Evolutionary conservation across 2,888 invertebrate species (phyloP), one percentile per base, ranked within the genome.

Genomic region (Yponomeuta evonymella): DNA sequence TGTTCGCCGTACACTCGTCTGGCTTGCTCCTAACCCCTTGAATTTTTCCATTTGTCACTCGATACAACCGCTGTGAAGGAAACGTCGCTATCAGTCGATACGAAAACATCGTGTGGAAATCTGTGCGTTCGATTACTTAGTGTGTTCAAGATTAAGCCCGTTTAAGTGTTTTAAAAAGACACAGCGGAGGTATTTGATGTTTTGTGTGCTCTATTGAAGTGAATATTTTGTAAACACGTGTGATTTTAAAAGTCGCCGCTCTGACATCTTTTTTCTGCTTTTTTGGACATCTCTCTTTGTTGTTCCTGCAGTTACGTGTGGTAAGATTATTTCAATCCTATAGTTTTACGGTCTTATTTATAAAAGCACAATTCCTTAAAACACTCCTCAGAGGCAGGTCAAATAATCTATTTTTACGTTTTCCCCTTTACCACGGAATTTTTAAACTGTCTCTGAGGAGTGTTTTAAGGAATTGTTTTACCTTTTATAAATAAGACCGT

Each of bases 1-100:
- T 78, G 83, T 69, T 79, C 75, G 75, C 80, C 81, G 80, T 81
- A 82, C 81, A 85, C 75, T 80, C 84, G 82, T 82, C 79, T 71
- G 15, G 2, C 4, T 33, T 67, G 70, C 15, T 77, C 75, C 76
- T 74, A 75, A 72, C 73, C 73, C n/a, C 67, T 71, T 58, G 48
- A 30, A 51, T 69, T 10, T 67, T 67, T 67, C 48, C 67, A 48
- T 6, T 67, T 36, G 12, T 58, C 15, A 58, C 15, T 15, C 51
- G 51, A 51, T 9, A 51, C 4, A 6, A 6, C 51, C 8, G 12
- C 15, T 15, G 51, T 12, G 51, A 51, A 51, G 51, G 12, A 10
- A 10, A 10, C 51, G 2, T 51, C 12, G 51, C 65, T 65, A 29
- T 65, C 65, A 30, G 65, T 65, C 30, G 15, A 65, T 65, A 10